phyloP scores from a whole-genome alignment of 2,797 vertebrate species.

The Sardinella longiceps region DNA sequence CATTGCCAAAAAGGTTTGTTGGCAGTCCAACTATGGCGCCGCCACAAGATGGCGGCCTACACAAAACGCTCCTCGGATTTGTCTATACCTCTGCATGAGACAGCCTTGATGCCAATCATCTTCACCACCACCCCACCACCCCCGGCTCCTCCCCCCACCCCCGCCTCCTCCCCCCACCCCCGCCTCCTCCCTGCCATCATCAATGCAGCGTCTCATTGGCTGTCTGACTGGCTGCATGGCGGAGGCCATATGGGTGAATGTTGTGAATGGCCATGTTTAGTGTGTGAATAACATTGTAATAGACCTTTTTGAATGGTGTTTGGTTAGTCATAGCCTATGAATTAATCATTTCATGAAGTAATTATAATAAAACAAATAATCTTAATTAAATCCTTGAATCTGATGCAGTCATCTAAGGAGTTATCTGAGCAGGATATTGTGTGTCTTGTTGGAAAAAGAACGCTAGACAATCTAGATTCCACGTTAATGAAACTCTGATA shows the following conservation, averaged over 20 bases:
- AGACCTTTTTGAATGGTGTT: neutral
- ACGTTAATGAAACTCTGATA: neutral
- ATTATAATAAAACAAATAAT: too few relatives aligned
- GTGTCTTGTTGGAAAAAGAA: neutral
- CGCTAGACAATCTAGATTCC: neutral
- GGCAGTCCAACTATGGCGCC: too few relatives aligned
- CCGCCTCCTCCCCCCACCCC: too few relatives aligned
- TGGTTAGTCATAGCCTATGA: neutral
- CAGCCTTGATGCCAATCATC: too few relatives aligned
- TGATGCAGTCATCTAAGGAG: neutral
- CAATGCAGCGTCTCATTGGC: neutral
- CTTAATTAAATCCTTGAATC: too few relatives aligned
- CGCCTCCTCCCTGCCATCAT: too few relatives aligned
- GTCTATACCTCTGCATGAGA: too few relatives aligned
- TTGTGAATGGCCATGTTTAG: neutral
- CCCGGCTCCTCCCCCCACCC: too few relatives aligned
- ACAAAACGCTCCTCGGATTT: too few relatives aligned
- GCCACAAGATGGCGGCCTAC: too few relatives aligned
- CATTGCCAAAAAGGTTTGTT: too few relatives aligned
- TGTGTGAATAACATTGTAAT: neutral
- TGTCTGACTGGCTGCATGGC: neutral
- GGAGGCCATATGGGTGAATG: neutral
- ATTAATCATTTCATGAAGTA: neutral
- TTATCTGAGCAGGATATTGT: neutral
- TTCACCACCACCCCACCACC: neutral